Evolutionary conservation across 53 echinoderm and acorn worm species (phyloP).

Genomic region (Pentamera pediparva): DNA sequence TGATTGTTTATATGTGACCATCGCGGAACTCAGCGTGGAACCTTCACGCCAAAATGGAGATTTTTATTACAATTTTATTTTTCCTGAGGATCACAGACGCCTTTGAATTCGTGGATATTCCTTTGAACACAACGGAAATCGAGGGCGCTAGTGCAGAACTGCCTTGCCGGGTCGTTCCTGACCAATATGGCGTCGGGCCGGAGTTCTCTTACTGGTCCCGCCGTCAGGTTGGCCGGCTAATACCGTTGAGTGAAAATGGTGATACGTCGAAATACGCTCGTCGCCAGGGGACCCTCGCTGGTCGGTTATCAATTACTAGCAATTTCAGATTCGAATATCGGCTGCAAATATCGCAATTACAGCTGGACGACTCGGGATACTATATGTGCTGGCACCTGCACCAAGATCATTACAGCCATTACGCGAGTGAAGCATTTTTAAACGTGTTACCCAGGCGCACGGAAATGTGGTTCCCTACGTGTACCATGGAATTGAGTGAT

Average conservation of each 20-base stretch:
- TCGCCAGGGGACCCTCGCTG: conserved; percentile 35
- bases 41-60: too few relatives aligned
- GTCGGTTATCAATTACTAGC: conserved; percentile 38
- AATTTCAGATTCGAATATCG: conserved; percentile 43
- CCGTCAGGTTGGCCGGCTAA: not conserved
- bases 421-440: conserved; percentile 10
- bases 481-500: not conserved
- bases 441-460: conserved; percentile 13
- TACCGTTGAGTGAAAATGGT: conserved; percentile 33
- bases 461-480: not conserved
- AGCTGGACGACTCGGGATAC: conserved; percentile 31
- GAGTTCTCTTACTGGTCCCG: conserved; percentile 49
- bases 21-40: too few relatives aligned
- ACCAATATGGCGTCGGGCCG: conserved; percentile 33
- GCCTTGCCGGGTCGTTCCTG: conserved; percentile 33
- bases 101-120: conserved; percentile 32
- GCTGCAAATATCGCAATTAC: conserved; percentile 43
- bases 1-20: too few relatives aligned
- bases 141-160: conserved; percentile 56
- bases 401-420: conserved; percentile 7
- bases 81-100: not conserved
- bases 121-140: conserved; percentile 25
- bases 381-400: conserved; percentile 45
- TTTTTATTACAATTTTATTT: not conserved
- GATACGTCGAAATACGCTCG: conserved; percentile 35